Conservation (phyloP, 2,113 vertebrate genomes). For the Calyptomena viridis region DNA sequence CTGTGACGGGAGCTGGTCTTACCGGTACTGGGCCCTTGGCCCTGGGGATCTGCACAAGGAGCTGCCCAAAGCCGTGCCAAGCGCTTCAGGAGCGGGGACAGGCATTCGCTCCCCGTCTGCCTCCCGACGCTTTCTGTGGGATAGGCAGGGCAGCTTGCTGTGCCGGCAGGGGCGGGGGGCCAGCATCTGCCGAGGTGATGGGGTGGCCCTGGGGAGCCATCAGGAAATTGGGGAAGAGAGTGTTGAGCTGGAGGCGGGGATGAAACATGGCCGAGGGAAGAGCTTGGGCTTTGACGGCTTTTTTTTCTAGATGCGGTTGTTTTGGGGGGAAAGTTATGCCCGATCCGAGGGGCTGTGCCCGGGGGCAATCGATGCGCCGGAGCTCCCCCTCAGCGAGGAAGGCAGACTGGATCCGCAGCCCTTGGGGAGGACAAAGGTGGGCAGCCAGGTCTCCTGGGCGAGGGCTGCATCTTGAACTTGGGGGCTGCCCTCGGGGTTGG, state of each 20-base stretch:
- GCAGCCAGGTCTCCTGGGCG: background rate
- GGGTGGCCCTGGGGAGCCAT: background rate
- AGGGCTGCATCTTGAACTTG: background rate
- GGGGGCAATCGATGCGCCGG: accelerated
- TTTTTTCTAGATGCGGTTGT: background rate
- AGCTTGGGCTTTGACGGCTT: accelerated
- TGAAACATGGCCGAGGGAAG: background rate
- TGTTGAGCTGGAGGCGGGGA: background rate
- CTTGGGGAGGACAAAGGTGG: no score
- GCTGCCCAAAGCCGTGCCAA: background rate
- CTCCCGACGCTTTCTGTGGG: background rate
- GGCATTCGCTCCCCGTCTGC: accelerated
- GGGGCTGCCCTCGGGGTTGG: background rate
- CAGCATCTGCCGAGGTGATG: background rate
- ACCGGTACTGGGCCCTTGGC: accelerated
- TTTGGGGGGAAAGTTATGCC: background rate
- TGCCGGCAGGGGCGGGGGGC: background rate
- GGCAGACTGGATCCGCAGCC: background rate
- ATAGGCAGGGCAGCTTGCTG: background rate
- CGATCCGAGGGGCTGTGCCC: background rate
- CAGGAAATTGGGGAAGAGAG: background rate
- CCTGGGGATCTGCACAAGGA: background rate
- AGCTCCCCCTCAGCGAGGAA: background rate
- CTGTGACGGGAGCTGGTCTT: background rate
- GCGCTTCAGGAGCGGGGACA: accelerated